These are phyloP conservation scores for Phalloptychus januarius DNA, from an alignment of 2,797 vertebrate genomes.

Conservation along the genomic window DNA sequence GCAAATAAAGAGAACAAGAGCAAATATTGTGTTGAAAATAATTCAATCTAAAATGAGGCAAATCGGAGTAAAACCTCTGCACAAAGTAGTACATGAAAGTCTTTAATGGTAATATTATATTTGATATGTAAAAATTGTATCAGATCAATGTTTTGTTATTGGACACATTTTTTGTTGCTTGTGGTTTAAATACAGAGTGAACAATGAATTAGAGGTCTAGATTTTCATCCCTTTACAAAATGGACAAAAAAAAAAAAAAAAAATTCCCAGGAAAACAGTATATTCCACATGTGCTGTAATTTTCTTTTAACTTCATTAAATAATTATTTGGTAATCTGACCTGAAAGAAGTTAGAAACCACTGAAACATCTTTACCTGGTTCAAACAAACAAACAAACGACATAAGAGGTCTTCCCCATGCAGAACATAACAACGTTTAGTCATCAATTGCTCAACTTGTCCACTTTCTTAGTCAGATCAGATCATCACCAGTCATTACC, in stretches of 20 bases:
- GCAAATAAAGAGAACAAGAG: not conserved
- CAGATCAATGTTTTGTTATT: not conserved
- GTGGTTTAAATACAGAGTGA: not conserved
- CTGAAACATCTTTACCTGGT: not conserved
- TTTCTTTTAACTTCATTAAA: not conserved
- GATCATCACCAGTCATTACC: not conserved
- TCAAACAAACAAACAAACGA: not conserved
- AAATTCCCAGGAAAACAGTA: not conserved
- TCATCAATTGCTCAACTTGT: not conserved
- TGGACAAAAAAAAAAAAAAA: not conserved
- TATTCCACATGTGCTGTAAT: not conserved
- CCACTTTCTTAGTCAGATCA: conserved; percentile 6
- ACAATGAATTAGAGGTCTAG: not conserved
- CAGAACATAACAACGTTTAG: not conserved
- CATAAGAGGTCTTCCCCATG: not conserved
- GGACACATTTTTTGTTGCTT: not conserved
- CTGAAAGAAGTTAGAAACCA: not conserved
- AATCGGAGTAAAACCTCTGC: not conserved
- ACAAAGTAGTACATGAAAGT: not conserved
- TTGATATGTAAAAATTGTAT: not conserved
- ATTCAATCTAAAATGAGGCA: not conserved
- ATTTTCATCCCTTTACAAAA: not conserved
- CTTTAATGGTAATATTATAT: not conserved
- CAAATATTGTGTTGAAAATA: not conserved
- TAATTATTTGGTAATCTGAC: not conserved